Base-by-base conservation (phyloP, 2,797 vertebrate species). In the Coendou prehensilis region DNA sequence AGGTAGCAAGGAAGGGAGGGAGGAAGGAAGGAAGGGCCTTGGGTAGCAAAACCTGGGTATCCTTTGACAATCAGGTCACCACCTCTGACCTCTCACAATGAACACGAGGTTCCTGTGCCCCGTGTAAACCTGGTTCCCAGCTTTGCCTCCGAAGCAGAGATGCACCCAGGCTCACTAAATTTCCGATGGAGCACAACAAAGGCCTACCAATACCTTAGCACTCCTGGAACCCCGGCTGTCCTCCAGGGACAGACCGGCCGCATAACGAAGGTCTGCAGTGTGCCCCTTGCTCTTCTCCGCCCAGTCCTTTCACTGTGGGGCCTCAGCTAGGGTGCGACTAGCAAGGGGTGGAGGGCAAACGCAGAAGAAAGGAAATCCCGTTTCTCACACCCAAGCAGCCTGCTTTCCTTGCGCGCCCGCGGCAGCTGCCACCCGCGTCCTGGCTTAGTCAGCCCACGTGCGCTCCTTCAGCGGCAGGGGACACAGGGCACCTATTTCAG, bases 401-500 rank as follows among this genome's bases (percentile, higher is more conserved):
- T 93, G 75, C 88, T 98, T 96, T 92, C 96, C 78, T 96, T 88
- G 95, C 94, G 95, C 96, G 93, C 93, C 97, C 84, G 89, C 63
- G 91, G 93, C 91, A 93, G 71, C 80, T 37, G 20, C 13, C 17
- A 5, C 41, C 14, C 56, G 92, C 75, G 45, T 69, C 95, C 94
- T 91, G 76, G 52, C 71, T 95, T 83, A 56, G 93, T 97, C 97
- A 97, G 97, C 92, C 96, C 61, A 75, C 61, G 47, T 67, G 20
- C 80, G 94, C 97, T 97, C 95, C 89, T 98, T 98, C 97, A 98
- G 94, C 13, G 0, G 96, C 94, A 94, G 96, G 98, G 93, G 97
- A 92, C 71, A 78, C 67, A 37, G 93, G 96, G 96, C 97, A 87
- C 98, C 97, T 97, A 97, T 98, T 98, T 97, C 97, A 96, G 95